Evolutionary conservation across 1,140 invertebrate genomes (phyloP).

Genomic region (Phortica variegata): DNA sequence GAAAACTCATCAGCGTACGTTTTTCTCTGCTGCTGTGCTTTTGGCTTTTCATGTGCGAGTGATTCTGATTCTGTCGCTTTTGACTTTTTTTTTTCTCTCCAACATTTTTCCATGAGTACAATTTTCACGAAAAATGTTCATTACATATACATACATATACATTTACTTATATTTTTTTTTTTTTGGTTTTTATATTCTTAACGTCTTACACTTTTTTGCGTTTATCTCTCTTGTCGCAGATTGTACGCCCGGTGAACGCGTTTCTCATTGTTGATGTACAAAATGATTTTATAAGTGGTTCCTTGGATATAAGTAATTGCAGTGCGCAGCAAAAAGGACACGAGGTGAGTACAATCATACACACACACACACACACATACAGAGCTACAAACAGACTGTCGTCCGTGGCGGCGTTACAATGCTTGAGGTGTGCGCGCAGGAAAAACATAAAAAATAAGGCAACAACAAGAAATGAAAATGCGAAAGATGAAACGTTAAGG

Average conservation of each 20-base stretch:
- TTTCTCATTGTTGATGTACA: constrained; percentile 96
- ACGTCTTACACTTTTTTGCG: constrained; percentile 38
- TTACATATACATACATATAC: no score
- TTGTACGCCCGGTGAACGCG: constrained; percentile 83
- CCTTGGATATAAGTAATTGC: constrained; percentile 89
- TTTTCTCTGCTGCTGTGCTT: no score
- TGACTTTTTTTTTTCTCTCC: no score
- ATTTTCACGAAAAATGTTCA: no score
- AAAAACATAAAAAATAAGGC: constrained; percentile 42
- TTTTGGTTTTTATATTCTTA: constrained; percentile 50
- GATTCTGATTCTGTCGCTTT: no score
- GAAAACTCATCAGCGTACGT: constrained; percentile 40
- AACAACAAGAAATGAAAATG: constrained; percentile 46
- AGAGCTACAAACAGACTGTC: no score
- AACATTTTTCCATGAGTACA: no score
- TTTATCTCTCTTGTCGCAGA: constrained; percentile 60
- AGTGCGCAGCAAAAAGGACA: constrained; percentile 87
- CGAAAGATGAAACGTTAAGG: constrained; percentile 28
- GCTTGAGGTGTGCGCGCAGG: constrained; percentile 31
- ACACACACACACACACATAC: constrained; percentile 11
- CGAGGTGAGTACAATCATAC: constrained; percentile 63
- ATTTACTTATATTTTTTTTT: constrained; percentile 53
- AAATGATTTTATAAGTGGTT: constrained; percentile 96
- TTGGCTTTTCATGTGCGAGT: no score
- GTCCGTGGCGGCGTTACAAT: constrained; percentile 13